Conservation (phyloP, 1,140 invertebrate species). For the Onthophagus taurus region DNA sequence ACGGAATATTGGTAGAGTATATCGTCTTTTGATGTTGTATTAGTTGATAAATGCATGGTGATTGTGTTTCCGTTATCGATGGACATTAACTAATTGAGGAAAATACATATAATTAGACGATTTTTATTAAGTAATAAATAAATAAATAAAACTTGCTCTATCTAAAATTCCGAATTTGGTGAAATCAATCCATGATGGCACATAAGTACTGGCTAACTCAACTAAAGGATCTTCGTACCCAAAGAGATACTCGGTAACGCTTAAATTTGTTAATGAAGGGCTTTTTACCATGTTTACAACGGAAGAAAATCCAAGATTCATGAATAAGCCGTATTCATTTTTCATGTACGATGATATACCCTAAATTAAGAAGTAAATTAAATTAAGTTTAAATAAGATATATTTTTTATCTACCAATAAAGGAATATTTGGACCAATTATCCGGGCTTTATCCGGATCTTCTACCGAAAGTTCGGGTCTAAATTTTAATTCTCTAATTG, state of each 20-base stretch:
- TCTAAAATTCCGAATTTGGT: conserved; percentile 70
- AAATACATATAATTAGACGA: too few species aligned
- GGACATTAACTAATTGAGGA: conserved; percentile 31
- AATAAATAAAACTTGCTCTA: conserved; percentile 50
- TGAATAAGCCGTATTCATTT: conserved; percentile 45
- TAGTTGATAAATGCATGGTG: conserved; percentile 26
- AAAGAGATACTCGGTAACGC: conserved; percentile 70
- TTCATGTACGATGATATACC: conserved; percentile 52
- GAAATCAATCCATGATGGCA: conserved; percentile 67
- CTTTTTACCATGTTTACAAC: conserved; percentile 52
- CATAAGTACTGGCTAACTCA: conserved; percentile 51
- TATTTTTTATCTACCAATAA: conserved; percentile 51
- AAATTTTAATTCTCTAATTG: conserved; percentile 56
- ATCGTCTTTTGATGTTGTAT: neutral
- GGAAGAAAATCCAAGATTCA: conserved; percentile 53
- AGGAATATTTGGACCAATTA: conserved; percentile 68
- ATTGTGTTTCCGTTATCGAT: conserved; percentile 27
- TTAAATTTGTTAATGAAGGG: conserved; percentile 60
- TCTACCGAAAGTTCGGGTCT: conserved; percentile 58
- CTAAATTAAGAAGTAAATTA: conserved; percentile 31
- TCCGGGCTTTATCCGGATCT: conserved; percentile 49
- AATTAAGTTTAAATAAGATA: neutral
- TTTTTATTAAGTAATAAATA: too few species aligned
- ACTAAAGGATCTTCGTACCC: conserved; percentile 75
- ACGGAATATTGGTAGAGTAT: conserved; percentile 41